Conservation (phyloP, 2,113 vertebrate species). For the Tyrannus savana region DNA sequence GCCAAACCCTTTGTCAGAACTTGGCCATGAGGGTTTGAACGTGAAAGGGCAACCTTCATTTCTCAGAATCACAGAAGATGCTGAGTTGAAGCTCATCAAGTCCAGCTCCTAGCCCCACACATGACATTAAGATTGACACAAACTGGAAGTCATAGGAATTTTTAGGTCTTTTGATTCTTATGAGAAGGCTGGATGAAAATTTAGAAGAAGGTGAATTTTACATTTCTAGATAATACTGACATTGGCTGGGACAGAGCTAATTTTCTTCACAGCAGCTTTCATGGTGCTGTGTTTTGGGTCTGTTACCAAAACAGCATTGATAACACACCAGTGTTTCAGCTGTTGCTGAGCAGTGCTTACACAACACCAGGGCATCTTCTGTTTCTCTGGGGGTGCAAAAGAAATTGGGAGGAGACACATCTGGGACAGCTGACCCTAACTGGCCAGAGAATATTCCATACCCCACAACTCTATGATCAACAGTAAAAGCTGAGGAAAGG, state of each 20-base stretch:
- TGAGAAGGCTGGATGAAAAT: background rate
- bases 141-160: background rate
- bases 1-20: background rate
- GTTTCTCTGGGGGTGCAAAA: background rate
- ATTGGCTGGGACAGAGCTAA: background rate
- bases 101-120: background rate
- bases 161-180: background rate
- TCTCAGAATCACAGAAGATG: background rate
- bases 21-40: background rate
- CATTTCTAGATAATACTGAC: background rate
- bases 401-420: background rate
- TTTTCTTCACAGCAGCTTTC: background rate
- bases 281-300: background rate
- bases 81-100: background rate
- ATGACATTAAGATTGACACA: background rate
- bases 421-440: background rate
- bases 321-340: background rate
- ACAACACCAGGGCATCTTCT: background rate
- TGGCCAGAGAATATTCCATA: background rate
- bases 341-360: background rate
- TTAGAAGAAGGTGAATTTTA: background rate
- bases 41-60: background rate
- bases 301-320: background rate
- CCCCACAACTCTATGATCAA: accelerated
- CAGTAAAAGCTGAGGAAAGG: background rate